Conservation (phyloP, 2,888 invertebrate genomes). For the Drosophila nr. perissopoda region DNA sequence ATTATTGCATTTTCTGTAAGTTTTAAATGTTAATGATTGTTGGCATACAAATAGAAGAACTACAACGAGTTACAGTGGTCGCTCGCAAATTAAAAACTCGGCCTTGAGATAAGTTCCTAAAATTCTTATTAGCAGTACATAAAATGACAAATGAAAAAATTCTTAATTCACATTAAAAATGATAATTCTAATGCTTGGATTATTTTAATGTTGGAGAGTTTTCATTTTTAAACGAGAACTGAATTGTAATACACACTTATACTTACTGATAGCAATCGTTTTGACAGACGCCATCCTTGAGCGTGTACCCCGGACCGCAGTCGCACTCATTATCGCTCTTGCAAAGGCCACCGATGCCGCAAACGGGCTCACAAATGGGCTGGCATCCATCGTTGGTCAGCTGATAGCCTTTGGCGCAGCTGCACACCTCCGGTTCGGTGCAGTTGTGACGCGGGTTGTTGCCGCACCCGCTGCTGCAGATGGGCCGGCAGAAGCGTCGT, state of each 20-base stretch:
- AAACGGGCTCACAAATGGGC: conserved; percentile 81
- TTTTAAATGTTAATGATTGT: background rate
- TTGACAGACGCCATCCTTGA: conserved; percentile 83
- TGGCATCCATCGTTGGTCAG: conserved; percentile 79
- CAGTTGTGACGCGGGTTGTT: conserved; percentile 79
- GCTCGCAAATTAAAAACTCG: background rate
- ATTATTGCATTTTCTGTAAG: conserved; percentile 81
- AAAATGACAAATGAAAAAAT: background rate
- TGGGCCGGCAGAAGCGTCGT: conserved; percentile 87
- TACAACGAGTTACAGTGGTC: background rate
- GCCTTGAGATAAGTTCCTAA: background rate
- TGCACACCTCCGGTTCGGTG: conserved; percentile 83
- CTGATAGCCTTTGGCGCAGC: conserved; percentile 85
- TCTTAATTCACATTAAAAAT: background rate
- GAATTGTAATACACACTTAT: background rate
- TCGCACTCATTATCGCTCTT: conserved; percentile 87
- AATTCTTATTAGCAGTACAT: no score
- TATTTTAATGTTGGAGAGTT: background rate
- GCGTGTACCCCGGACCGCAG: conserved; percentile 86
- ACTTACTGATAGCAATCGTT: conserved; percentile 84
- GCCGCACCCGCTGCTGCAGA: conserved; percentile 85
- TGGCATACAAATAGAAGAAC: background rate
- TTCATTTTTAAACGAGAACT: background rate
- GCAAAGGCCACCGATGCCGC: conserved; percentile 86
- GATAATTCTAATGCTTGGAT: background rate